phyloP scores from a whole-genome alignment of 2,797 vertebrate species.

The Parauchenoglanis punctatus region DNA sequence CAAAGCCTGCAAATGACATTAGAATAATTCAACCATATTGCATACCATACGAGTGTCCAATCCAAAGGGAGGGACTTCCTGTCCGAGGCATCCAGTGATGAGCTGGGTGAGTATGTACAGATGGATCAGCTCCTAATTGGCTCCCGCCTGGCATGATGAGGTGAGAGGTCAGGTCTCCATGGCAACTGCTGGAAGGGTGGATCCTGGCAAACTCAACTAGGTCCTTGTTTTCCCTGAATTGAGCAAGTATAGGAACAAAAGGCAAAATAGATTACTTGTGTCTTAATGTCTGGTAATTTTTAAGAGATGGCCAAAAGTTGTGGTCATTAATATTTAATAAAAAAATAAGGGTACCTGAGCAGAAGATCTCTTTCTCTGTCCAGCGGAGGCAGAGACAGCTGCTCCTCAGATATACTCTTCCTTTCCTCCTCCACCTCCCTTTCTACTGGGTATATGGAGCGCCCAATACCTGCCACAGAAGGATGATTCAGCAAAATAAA shows the following conservation, averaged over 20 bases:
- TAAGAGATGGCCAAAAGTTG: not conserved
- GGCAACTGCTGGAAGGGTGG: conserved; percentile 88
- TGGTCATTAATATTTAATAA: not conserved
- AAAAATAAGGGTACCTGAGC: conserved; percentile 77
- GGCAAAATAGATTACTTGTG: not conserved
- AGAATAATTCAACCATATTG: conserved; percentile 33
- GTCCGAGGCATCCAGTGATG: conserved; percentile 94
- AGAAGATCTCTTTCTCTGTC: conserved; percentile 86
- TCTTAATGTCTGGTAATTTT: not conserved
- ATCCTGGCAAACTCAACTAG: conserved; percentile 92
- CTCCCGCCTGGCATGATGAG: conserved; percentile 85
- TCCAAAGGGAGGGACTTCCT: conserved; percentile 95
- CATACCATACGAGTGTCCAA: conserved; percentile 94
- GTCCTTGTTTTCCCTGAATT: conserved; percentile 90
- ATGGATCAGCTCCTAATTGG: conserved; percentile 83
- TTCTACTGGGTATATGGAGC: conserved; percentile 81
- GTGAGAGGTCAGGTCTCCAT: conserved; percentile 90
- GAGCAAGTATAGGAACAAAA: conserved; percentile 25
- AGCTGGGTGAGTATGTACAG: conserved; percentile 83
- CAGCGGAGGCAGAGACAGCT: conserved; percentile 81
- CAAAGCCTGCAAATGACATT: not conserved
- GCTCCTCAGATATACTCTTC: conserved; percentile 86
- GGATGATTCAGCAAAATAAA: conserved; percentile 25
- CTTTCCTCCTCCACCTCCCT: conserved; percentile 87
- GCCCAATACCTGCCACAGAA: conserved; percentile 70